Evolutionary conservation across 1,140 invertebrate genomes (phyloP).

Genomic region (Drosophila murphyi): DNA sequence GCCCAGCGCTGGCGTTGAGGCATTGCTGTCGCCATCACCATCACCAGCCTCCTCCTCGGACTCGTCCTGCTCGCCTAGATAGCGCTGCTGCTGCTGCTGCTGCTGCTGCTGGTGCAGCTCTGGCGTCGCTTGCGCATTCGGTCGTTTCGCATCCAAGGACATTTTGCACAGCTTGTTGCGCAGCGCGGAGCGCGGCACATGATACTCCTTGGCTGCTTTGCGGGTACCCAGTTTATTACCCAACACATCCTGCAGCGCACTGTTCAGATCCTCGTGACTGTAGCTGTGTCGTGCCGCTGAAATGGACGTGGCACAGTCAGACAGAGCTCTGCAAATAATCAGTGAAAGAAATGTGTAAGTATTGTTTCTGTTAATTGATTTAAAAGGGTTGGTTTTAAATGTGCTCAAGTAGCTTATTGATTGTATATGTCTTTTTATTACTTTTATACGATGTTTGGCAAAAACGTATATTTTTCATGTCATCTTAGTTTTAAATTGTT

Average conservation of each 20-base stretch:
- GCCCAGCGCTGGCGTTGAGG: conserved; percentile 61
- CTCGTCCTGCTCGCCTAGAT: conserved; percentile 86
- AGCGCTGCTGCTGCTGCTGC: conserved; percentile 84
- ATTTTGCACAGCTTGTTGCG: conserved; percentile 97
- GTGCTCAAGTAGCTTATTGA: no score
- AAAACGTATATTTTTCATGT: no score
- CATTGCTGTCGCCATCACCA: conserved; percentile 71
- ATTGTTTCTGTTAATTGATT: no score
- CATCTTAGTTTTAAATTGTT: no score
- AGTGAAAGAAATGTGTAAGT: conserved; percentile 8
- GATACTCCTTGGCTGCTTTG: conserved; percentile 96
- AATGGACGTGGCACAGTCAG: conserved; percentile 85
- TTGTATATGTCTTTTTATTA: no score
- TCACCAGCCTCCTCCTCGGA: conserved; percentile 50
- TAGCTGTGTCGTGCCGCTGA: conserved; percentile 87
- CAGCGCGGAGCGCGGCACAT: conserved; percentile 96
- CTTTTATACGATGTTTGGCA: no score
- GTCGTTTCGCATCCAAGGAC: conserved; percentile 88
- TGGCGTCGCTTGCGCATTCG: conserved; percentile 79
- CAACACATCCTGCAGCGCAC: conserved; percentile 95
- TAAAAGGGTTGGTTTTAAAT: no score
- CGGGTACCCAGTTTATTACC: conserved; percentile 95
- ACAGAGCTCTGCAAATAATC: conserved; percentile 86
- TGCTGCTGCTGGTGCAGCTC: conserved; percentile 84
- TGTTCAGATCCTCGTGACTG: conserved; percentile 95